A percentile compares a stretch with the other conserved stretches of the same genome.
phyloP scores from a whole-genome alignment of 2,797 vertebrate genomes.

The Sciurus carolinensis region DNA sequence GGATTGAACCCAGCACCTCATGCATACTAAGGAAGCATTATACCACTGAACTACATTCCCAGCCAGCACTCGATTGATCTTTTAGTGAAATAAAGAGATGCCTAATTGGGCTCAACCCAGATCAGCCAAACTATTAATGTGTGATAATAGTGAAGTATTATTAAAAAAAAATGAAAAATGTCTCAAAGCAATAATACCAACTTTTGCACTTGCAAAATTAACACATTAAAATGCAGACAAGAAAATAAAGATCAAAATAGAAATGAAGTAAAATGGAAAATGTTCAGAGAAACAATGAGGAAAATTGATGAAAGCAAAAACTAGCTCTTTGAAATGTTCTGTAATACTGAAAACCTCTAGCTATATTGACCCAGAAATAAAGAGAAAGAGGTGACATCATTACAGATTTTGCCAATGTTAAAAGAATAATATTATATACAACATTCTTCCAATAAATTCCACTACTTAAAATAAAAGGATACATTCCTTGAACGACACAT shows the following conservation, averaged over 20 bases:
- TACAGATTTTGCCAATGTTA: neutral
- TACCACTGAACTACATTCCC: too few species aligned
- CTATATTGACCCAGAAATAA: conserved; percentile 9
- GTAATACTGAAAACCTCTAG: neutral
- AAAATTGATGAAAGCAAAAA: conserved; percentile 5
- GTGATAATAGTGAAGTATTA: too few species aligned
- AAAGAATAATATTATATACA: too few species aligned
- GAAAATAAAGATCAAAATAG: neutral
- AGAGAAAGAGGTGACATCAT: neutral
- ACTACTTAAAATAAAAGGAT: too few species aligned
- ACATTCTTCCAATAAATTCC: too few species aligned
- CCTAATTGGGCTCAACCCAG: too few species aligned
- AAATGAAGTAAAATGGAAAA: neutral
- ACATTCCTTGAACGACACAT: too few species aligned
- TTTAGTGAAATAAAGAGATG: too few species aligned
- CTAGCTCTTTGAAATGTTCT: neutral
- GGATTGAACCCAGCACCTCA: too few species aligned
- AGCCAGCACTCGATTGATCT: too few species aligned
- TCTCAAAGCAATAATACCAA: neutral
- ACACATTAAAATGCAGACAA: neutral
- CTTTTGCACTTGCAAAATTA: neutral
- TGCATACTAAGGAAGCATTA: too few species aligned
- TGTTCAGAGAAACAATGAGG: neutral
- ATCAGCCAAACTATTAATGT: too few species aligned
- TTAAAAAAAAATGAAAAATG: neutral